Conservation (phyloP, 2,113 vertebrate genomes). For the Ptilonorhynchus violaceus region DNA sequence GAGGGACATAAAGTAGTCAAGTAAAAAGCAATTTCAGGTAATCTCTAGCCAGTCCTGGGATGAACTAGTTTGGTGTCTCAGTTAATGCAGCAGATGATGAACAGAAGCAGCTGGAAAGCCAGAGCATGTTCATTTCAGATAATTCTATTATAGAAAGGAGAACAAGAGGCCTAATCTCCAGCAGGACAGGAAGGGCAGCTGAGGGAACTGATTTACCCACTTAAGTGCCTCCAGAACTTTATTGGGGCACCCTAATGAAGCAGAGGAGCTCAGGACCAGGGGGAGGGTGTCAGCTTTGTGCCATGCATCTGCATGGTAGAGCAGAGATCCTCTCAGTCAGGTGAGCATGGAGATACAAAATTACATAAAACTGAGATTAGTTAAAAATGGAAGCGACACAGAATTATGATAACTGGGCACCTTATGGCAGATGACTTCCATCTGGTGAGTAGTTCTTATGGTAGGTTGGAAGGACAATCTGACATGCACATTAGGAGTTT, state of each 20-base stretch:
- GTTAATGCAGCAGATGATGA: not conserved
- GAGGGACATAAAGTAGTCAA: not conserved
- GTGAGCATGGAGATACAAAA: not conserved
- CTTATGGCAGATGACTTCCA: not conserved
- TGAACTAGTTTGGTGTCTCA: not conserved
- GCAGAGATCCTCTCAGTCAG: not conserved
- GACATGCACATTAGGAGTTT: not conserved
- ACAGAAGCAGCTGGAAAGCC: not conserved
- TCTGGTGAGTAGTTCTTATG: not conserved
- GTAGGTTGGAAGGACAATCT: not conserved
- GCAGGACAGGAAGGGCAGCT: not conserved
- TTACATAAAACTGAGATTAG: not conserved
- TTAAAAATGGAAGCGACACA: not conserved
- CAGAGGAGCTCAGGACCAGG: not conserved
- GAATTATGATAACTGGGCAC: not conserved
- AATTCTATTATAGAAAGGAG: not conserved
- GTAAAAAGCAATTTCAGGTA: not conserved
- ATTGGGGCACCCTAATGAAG: not conserved
- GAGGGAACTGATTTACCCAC: not conserved
- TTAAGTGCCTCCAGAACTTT: not conserved
- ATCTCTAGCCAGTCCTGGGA: not conserved
- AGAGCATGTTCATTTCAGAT: not conserved
- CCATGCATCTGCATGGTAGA: fast-evolving
- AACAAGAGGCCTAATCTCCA: not conserved
- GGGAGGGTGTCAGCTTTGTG: not conserved